A percentile compares a stretch with the other conserved stretches of the same genome.
Conservation (phyloP, 2,113 vertebrate genomes). For the Callaeas wilsoni region DNA sequence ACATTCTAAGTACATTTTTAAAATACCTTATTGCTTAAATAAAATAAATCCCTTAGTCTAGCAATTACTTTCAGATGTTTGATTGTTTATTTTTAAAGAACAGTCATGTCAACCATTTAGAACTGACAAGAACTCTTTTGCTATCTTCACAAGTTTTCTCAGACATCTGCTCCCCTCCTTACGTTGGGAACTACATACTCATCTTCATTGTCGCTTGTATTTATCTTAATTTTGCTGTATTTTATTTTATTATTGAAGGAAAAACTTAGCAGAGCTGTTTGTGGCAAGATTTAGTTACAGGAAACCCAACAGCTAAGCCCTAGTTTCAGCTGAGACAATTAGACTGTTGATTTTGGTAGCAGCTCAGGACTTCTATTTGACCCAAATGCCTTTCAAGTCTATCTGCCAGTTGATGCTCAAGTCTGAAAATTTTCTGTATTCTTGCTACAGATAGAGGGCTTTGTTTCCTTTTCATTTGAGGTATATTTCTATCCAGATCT, state of each 20-base stretch:
- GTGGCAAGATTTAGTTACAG: slow-evolving; percentile 54
- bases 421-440: slow-evolving; percentile 30
- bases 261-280: slow-evolving; percentile 27
- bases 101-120: neutral
- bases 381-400: slow-evolving; percentile 51
- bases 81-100: slow-evolving; percentile 46
- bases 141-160: neutral
- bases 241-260: slow-evolving; percentile 38
- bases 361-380: slow-evolving; percentile 54
- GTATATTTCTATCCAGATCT: neutral
- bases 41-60: slow-evolving; percentile 46
- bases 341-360: slow-evolving; percentile 63
- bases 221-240: slow-evolving; percentile 15
- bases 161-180: neutral
- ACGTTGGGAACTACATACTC: neutral
- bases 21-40: slow-evolving; percentile 59
- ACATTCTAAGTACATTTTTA: slow-evolving; percentile 44
- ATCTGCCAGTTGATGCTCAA: slow-evolving; percentile 40
- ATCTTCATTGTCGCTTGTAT: slow-evolving; percentile 10
- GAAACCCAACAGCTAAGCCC: slow-evolving; percentile 56
- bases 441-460: slow-evolving; percentile 1
- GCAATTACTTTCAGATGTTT: slow-evolving; percentile 58
- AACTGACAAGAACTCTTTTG: neutral
- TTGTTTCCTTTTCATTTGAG: slow-evolving; percentile 35
- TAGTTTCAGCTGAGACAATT: slow-evolving; percentile 62